phyloP scores from a whole-genome alignment of 1,140 invertebrate species.

The Harlomillsia oculata region DNA sequence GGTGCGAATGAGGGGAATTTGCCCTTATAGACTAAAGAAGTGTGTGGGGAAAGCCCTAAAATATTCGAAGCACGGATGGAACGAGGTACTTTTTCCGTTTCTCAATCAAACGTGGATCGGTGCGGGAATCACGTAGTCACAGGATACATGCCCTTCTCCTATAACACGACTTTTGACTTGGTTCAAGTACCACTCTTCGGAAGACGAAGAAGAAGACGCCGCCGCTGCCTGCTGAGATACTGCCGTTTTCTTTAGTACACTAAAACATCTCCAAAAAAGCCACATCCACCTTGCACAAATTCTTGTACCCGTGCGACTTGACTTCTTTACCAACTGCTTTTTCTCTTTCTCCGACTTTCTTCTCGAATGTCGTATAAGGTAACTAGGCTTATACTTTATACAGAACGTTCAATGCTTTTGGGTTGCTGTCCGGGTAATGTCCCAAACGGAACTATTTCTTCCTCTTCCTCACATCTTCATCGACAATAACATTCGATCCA shows the following conservation, averaged over 20 bases:
- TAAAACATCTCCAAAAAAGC: background rate
- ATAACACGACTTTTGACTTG: background rate
- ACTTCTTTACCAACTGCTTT: background rate
- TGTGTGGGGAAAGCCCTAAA: constrained; percentile 23
- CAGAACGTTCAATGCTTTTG: no score
- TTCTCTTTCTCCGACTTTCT: background rate
- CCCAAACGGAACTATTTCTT: no score
- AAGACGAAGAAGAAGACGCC: constrained; percentile 4
- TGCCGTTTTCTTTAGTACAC: background rate
- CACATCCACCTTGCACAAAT: background rate
- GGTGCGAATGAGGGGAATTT: constrained; percentile 21
- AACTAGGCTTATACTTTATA: no score
- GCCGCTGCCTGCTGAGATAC: background rate
- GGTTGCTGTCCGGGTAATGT: no score
- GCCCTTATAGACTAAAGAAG: constrained; percentile 17
- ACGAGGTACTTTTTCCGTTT: constrained; percentile 29
- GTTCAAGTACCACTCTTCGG: background rate
- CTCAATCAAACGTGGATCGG: constrained; percentile 33
- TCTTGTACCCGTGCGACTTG: background rate
- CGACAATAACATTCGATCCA: constrained; percentile 20
- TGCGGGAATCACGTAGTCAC: constrained; percentile 21
- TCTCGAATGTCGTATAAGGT: no score
- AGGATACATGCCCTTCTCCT: background rate
- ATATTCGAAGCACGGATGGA: constrained; percentile 30
- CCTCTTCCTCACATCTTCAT: constrained; percentile 24